phyloP scores from a whole-genome alignment of 1,140 invertebrate species.

The Antheraea mylitta region DNA sequence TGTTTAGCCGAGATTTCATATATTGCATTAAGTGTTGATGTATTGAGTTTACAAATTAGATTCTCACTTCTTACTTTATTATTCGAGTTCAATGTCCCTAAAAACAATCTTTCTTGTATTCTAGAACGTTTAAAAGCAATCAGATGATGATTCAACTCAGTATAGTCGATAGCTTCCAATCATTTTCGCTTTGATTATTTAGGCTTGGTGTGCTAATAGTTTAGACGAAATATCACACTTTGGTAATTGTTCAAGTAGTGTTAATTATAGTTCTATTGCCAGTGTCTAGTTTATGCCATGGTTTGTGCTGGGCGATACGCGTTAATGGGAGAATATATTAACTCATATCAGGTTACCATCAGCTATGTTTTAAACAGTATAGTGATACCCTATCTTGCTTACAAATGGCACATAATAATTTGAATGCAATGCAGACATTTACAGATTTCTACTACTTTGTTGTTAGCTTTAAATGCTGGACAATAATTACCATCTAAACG shows the following conservation, averaged over 20 bases:
- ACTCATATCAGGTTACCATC: constrained; percentile 29
- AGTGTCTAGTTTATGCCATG: constrained; percentile 44
- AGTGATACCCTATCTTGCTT: constrained; percentile 31
- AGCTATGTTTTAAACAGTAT: constrained; percentile 24
- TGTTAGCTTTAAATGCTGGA: background rate
- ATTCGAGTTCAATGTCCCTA: constrained; percentile 14
- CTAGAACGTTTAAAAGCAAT: constrained; percentile 11
- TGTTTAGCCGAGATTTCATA: constrained; percentile 56
- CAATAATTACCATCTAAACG: constrained; percentile 5
- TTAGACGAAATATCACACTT: constrained; percentile 44
- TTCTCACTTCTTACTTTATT: constrained; percentile 32
- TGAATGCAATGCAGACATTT: constrained; percentile 6
- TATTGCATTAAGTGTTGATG: constrained; percentile 25
- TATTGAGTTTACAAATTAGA: constrained; percentile 34
- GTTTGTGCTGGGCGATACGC: constrained; percentile 23
- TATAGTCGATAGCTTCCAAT: constrained; percentile 22
- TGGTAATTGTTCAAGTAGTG: constrained; percentile 61
- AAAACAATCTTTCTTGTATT: constrained; percentile 11
- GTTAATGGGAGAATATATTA: constrained; percentile 44
- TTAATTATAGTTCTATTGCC: constrained; percentile 52
- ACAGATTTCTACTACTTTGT: background rate
- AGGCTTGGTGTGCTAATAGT: constrained; percentile 51
- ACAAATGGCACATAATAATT: constrained; percentile 21
- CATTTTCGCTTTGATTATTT: constrained; percentile 32
- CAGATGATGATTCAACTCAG: constrained; percentile 25